phyloP scores from a whole-genome alignment of 2,113 vertebrate genomes.

The Salminus brasiliensis region DNA sequence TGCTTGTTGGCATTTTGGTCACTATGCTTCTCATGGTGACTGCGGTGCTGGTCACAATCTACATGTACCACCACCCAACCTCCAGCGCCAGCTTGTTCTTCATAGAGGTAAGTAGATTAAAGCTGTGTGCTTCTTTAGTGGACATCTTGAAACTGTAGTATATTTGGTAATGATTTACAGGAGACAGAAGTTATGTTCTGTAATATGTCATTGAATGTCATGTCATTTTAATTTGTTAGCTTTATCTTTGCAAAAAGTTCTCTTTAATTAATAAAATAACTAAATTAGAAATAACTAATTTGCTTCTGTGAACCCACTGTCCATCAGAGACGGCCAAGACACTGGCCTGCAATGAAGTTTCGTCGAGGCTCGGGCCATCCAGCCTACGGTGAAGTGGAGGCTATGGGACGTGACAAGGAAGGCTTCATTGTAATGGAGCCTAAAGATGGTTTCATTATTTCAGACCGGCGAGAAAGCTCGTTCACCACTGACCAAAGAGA shows the following conservation, averaged over 20 bases:
- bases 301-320: slow-evolving; percentile 16
- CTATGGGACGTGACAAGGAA: slow-evolving; percentile 86
- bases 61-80: slow-evolving; percentile 92
- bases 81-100: slow-evolving; percentile 93
- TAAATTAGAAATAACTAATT: background rate
- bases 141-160: background rate
- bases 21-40: slow-evolving; percentile 82
- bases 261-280: background rate
- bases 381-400: slow-evolving; percentile 92
- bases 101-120: slow-evolving; percentile 84
- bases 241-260: no score
- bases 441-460: slow-evolving; percentile 79
- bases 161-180: background rate
- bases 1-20: slow-evolving; percentile 84
- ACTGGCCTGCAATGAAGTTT: slow-evolving; percentile 95
- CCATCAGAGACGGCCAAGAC: slow-evolving; percentile 87
- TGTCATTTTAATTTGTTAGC: no score
- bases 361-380: slow-evolving; percentile 90
- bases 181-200: no score
- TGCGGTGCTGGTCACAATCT: slow-evolving; percentile 82
- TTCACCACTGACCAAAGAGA: slow-evolving; percentile 67
- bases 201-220: no score
- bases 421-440: slow-evolving; percentile 68
- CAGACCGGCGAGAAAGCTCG: slow-evolving; percentile 80
- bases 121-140: background rate